These are phyloP conservation scores for Syngnathus typhle DNA, from an alignment of 2,113 vertebrate species.

Conservation along the genomic window DNA sequence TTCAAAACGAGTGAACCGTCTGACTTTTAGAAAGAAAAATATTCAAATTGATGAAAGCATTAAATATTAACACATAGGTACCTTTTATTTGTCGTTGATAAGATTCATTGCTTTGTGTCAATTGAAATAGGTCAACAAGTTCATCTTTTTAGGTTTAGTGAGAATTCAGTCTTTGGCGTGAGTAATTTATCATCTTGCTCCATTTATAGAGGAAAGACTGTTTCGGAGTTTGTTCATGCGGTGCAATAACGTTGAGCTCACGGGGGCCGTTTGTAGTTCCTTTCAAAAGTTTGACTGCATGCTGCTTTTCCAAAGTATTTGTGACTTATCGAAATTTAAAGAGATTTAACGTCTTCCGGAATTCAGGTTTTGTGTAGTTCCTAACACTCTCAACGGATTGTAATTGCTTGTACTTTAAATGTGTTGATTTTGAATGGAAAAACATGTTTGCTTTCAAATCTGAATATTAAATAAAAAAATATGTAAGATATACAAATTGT, in stretches of 20 bases:
- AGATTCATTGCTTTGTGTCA: not conserved
- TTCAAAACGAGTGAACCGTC: not conserved
- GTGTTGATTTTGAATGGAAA: constrained; percentile 42
- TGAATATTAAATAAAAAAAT: constrained; percentile 44
- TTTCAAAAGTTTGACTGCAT: constrained; percentile 55
- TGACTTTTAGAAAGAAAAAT: not conserved
- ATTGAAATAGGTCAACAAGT: constrained; percentile 4
- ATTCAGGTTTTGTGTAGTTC: constrained; percentile 39
- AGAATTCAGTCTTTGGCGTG: not conserved
- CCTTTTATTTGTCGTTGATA: not conserved
- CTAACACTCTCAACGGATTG: constrained; percentile 25
- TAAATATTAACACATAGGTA: not conserved
- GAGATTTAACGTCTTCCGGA: not conserved
- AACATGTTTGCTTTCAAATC: constrained; percentile 36
- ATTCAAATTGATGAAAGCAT: not conserved
- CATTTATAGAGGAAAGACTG: constrained; percentile 20
- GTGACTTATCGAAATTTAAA: constrained; percentile 1
- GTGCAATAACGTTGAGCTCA: constrained; percentile 9
- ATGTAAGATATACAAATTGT: not conserved
- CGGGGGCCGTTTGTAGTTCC: not conserved
- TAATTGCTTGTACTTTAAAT: constrained; percentile 43
- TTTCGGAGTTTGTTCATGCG: constrained; percentile 19
- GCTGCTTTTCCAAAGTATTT: constrained; percentile 31
- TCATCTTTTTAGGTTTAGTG: not conserved
- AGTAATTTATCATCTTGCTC: constrained; percentile 13